Evolutionary conservation across 2,888 invertebrate species (phyloP).

Genomic region (Xestia rhomboidea): DNA sequence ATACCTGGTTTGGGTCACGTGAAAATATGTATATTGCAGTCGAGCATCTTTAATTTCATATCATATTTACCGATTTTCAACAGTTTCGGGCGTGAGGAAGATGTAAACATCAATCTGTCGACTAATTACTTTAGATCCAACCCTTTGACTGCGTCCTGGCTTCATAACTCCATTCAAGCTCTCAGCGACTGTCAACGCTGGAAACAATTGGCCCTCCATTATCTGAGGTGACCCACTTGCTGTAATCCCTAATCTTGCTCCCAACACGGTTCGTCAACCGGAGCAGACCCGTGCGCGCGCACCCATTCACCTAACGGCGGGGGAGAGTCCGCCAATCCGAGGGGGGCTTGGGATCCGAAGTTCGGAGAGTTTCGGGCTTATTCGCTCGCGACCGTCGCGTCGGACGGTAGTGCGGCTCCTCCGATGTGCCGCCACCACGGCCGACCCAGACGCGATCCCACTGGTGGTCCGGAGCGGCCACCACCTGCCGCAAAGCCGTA

Average conservation of each 20-base stretch:
- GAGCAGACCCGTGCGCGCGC: constrained; percentile 83
- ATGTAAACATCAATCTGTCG: constrained; percentile 2
- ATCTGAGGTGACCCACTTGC: constrained; percentile 78
- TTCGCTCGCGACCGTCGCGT: constrained; percentile 78
- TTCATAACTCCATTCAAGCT: constrained; percentile 65
- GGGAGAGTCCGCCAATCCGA: constrained; percentile 48
- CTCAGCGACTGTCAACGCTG: constrained; percentile 50
- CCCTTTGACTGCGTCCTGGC: constrained; percentile 41
- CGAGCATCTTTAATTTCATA: neutral
- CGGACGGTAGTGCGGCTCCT: constrained; percentile 76
- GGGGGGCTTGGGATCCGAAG: constrained; percentile 51
- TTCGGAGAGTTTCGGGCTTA: constrained; percentile 69
- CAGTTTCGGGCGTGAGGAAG: neutral
- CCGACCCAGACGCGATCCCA: constrained; percentile 88
- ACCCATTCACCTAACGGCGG: constrained; percentile 78
- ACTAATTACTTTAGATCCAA: constrained; percentile 30
- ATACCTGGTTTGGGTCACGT: neutral
- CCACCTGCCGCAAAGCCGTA: constrained; percentile 91
- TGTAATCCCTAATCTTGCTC: constrained; percentile 71
- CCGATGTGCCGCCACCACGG: constrained; percentile 83
- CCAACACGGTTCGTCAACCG: constrained; percentile 68
- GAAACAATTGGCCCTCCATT: constrained; percentile 62
- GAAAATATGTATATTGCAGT: neutral
- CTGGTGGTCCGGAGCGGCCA: constrained; percentile 89
- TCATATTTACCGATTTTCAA: neutral